A percentile compares a stretch with the other conserved stretches of the same genome.
Conservation (phyloP, 2,113 vertebrate genomes). For the Gallinago undulata region DNA sequence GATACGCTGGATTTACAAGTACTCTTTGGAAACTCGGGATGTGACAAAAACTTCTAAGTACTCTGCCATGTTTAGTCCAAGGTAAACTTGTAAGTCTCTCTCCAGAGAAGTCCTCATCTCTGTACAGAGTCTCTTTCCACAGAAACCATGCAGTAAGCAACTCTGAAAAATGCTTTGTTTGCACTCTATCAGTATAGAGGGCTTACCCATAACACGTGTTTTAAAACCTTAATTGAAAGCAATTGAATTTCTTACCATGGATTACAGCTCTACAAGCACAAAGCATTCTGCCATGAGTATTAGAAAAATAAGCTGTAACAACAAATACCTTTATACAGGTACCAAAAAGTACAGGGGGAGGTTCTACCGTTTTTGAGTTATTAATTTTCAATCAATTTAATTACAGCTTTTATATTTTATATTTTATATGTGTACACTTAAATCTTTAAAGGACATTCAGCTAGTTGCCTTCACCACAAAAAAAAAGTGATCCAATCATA, state of each 20-base stretch:
- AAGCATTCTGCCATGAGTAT: not conserved
- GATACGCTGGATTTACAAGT: not conserved
- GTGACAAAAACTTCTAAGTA: not conserved
- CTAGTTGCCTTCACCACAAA: not conserved
- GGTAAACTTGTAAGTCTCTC: not conserved
- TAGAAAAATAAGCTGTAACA: not conserved
- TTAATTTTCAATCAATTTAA: not conserved
- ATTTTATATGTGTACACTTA: not conserved
- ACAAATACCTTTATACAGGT: not conserved
- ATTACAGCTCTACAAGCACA: not conserved
- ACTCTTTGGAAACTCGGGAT: not conserved
- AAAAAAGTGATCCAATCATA: not conserved
- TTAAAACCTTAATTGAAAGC: not conserved
- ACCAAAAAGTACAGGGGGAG: not conserved
- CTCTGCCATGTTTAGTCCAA: not conserved
- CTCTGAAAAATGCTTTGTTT: conserved; percentile 47
- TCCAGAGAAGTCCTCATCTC: not conserved
- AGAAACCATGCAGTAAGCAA: conserved; percentile 32
- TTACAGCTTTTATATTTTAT: not conserved
- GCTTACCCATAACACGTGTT: not conserved
- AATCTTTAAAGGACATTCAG: not conserved
- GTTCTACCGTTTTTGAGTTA: not conserved
- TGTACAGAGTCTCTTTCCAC: not conserved
- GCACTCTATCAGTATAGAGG: not conserved
- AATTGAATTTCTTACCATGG: not conserved